These are phyloP conservation scores for Formica exsecta DNA, from an alignment of 1,140 invertebrate species.

Conservation along the genomic window DNA sequence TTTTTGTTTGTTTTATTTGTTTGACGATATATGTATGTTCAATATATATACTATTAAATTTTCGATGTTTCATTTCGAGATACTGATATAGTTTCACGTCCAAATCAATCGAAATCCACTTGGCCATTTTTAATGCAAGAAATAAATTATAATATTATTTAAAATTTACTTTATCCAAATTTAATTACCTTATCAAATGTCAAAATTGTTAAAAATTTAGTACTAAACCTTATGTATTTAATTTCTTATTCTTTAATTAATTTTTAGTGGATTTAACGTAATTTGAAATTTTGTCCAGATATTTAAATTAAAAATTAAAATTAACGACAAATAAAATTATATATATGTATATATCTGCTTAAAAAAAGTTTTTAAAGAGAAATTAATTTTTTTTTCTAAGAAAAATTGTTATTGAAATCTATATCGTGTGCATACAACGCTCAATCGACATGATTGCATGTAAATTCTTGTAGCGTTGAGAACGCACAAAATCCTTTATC, in stretches of 20 bases:
- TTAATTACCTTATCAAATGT: neutral
- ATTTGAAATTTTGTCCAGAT: neutral
- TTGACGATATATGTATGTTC: neutral
- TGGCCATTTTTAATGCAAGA: neutral
- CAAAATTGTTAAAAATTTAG: neutral
- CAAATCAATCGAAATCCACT: neutral
- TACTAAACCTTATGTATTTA: neutral
- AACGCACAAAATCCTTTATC: neutral
- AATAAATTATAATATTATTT: neutral
- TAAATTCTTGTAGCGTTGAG: neutral
- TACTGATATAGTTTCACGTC: neutral
- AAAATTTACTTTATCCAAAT: conserved; percentile 11
- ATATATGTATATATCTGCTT: neutral
- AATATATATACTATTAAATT: neutral
- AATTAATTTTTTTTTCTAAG: conserved; percentile 1
- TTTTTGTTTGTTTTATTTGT: conserved; percentile 1
- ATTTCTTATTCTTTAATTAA: neutral
- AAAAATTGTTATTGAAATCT: neutral
- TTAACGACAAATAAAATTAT: neutral
- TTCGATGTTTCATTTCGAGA: neutral
- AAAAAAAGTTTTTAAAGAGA: neutral
- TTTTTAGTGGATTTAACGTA: neutral
- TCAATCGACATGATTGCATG: neutral
- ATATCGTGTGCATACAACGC: neutral
- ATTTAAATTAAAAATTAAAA: neutral